These are phyloP conservation scores for Candoia aspera DNA, from an alignment of 2,113 vertebrate species.

Conservation along the genomic window DNA sequence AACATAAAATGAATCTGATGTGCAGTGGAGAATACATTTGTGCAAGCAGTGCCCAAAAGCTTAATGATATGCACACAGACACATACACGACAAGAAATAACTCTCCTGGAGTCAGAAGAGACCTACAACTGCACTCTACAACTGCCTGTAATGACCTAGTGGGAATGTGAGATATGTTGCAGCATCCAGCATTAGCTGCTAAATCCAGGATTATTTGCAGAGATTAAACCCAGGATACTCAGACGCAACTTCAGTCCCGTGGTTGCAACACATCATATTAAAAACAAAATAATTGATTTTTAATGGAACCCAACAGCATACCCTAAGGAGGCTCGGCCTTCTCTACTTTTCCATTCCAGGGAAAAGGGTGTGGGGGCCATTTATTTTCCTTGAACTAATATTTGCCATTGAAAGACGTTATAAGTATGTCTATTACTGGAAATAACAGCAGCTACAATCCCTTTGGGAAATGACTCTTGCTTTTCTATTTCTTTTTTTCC, in stretches of 20 bases:
- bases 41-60: not conserved
- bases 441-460: not conserved
- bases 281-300: not conserved
- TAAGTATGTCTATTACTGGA: not conserved
- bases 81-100: not conserved
- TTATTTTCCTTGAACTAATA: not conserved
- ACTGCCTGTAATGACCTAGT: not conserved
- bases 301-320: not conserved
- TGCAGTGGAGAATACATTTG: not conserved
- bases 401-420: not conserved
- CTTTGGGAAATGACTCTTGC: fast-evolving
- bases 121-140: not conserved
- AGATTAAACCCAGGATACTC: not conserved
- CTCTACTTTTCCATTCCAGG: not conserved
- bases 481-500: not conserved
- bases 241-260: not conserved
- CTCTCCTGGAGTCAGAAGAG: not conserved
- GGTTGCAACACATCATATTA: not conserved
- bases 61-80: not conserved
- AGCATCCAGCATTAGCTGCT: not conserved
- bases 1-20: not conserved
- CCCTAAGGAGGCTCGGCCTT: not conserved
- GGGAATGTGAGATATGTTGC: not conserved
- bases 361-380: not conserved
- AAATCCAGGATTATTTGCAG: not conserved